These are phyloP conservation scores for Hemibates koningsi DNA, from an alignment of 2,113 vertebrate genomes.

Conservation along the genomic window DNA sequence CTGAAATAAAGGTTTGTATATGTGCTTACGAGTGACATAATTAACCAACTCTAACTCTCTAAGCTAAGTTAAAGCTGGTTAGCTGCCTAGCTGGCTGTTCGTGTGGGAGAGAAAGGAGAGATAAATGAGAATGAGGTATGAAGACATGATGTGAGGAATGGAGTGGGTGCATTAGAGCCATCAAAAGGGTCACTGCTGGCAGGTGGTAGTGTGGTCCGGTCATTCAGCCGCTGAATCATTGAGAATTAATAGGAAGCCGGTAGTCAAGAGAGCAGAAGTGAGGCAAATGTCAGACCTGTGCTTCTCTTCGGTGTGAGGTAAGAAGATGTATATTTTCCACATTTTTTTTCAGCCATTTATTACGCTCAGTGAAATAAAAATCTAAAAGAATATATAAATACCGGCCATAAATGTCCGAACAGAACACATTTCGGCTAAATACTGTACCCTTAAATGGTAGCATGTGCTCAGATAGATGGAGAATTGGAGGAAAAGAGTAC, in stretches of 20 bases:
- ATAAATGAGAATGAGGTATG: conserved; percentile 3
- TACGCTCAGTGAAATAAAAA: not conserved
- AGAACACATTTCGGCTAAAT: not conserved
- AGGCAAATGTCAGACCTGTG: conserved; percentile 1
- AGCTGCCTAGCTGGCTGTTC: not conserved
- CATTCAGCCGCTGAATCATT: conserved; percentile 8
- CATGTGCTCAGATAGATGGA: not conserved
- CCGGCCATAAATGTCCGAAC: not conserved
- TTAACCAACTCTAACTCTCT: not conserved
- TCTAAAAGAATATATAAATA: not conserved
- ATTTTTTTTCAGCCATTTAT: not conserved
- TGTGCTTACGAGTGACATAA: not conserved
- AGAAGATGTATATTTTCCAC: too few relatives aligned
- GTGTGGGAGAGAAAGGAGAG: not conserved
- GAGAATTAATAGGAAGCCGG: conserved; percentile 16
- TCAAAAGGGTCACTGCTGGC: not conserved
- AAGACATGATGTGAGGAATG: conserved; percentile 3
- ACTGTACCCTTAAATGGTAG: not conserved
- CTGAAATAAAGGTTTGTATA: not conserved
- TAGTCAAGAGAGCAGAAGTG: not conserved
- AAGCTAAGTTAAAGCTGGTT: not conserved
- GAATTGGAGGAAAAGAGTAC: not conserved
- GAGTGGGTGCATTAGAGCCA: not conserved
- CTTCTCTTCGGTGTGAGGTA: not conserved
- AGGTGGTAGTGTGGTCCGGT: not conserved